phyloP scores from a whole-genome alignment of 1,140 invertebrate species.

The Drosophila melanogaster region Release_6_plus_ISO1_MT NC_004354.4:14746001-14746500 shows the following conservation, averaged over 20 bases:
- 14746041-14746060: constrained; percentile 11
- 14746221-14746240: constrained; percentile 31
- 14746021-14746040: neutral
- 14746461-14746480: too few relatives aligned
- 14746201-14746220: constrained; percentile 50
- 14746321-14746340: too few relatives aligned
- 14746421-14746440: neutral
- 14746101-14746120: neutral
- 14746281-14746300: constrained; percentile 19
- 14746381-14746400: too few relatives aligned
- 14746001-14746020: neutral
- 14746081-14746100: constrained; percentile 48
- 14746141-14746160: constrained; percentile 30
- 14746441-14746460: neutral
- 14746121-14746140: neutral
- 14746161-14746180: constrained; percentile 37
- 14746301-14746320: neutral
- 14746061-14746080: constrained; percentile 71
- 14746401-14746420: neutral
- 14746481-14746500: too few relatives aligned
- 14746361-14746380: too few relatives aligned
- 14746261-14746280: neutral
- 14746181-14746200: constrained; percentile 34
- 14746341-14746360: too few relatives aligned
- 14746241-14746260: constrained; percentile 8